Evolutionary conservation across 1,140 invertebrate genomes (phyloP).

Genomic region (Nephila pilipes): DNA sequence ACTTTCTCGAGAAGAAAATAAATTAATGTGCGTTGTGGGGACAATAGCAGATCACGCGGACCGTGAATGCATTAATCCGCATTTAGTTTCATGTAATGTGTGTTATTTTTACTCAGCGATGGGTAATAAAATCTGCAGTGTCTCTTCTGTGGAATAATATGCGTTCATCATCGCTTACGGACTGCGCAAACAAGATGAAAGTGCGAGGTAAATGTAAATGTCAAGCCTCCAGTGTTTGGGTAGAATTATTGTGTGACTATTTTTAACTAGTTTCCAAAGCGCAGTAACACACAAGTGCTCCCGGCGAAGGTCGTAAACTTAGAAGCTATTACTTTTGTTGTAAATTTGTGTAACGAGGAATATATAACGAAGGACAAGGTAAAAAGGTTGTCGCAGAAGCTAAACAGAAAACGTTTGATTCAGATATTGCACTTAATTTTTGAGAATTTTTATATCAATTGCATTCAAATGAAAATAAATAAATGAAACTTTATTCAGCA

Average conservation of each 20-base stretch:
- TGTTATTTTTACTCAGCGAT: neutral
- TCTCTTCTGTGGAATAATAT: slow-evolving; percentile 5
- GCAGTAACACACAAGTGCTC: neutral
- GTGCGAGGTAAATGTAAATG: neutral
- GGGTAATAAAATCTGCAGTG: neutral
- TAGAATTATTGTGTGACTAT: slow-evolving; percentile 1
- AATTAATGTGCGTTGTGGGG: neutral
- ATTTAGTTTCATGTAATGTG: neutral
- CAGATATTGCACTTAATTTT: no score
- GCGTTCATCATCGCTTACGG: neutral
- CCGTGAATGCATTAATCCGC: neutral
- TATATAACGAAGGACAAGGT: no score
- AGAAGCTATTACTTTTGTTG: neutral
- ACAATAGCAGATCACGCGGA: slow-evolving; percentile 1
- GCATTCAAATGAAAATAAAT: no score
- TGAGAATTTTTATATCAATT: no score
- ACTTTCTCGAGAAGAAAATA: neutral
- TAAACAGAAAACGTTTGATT: no score
- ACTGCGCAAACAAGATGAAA: neutral
- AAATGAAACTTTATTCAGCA: no score
- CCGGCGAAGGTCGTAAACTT: neutral
- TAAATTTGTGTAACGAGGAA: no score
- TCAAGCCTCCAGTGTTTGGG: neutral
- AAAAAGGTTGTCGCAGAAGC: no score
- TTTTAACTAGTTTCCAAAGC: neutral